Conservation (phyloP, 1,140 invertebrate species). For the Euwallacea fornicatus region DNA sequence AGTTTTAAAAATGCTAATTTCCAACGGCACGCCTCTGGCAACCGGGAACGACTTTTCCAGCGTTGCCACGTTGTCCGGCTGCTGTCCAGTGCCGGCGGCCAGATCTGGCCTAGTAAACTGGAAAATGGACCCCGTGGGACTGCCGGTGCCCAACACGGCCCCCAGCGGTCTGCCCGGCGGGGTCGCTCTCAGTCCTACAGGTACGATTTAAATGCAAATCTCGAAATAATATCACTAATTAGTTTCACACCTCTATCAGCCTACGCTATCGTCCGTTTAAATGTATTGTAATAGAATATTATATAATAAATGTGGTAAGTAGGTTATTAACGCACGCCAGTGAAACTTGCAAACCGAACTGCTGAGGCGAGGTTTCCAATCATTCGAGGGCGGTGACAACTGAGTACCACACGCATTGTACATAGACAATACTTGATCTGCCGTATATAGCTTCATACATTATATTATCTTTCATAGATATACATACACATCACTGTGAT, state of each 20-base stretch:
- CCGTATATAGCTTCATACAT: too few relatives aligned
- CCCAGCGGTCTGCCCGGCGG: slow-evolving; percentile 46
- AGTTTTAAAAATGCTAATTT: slow-evolving; percentile 50
- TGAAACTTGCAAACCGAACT: background rate
- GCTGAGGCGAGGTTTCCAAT: too few relatives aligned
- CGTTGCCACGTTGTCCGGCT: slow-evolving; percentile 51
- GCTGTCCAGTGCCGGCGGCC: slow-evolving; percentile 50
- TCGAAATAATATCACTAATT: slow-evolving; percentile 8
- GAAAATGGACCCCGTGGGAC: slow-evolving; percentile 54
- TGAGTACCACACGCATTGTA: too few relatives aligned
- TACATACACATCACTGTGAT: too few relatives aligned
- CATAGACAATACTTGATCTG: too few relatives aligned
- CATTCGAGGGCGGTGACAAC: too few relatives aligned
- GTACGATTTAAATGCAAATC: slow-evolving; percentile 31
- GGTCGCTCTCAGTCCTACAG: slow-evolving; percentile 51
- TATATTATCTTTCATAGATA: too few relatives aligned
- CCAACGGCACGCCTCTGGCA: slow-evolving; percentile 48
- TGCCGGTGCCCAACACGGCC: slow-evolving; percentile 49
- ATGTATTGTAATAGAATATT: background rate
- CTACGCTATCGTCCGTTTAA: slow-evolving; percentile 4
- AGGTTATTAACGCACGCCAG: too few relatives aligned
- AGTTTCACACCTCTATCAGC: slow-evolving; percentile 21
- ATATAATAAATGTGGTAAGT: too few relatives aligned
- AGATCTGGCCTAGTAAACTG: slow-evolving; percentile 51
- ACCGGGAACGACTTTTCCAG: slow-evolving; percentile 52